Evolutionary conservation across 2,113 vertebrate species (phyloP).

Genomic region (Mus spicilegus): DNA sequence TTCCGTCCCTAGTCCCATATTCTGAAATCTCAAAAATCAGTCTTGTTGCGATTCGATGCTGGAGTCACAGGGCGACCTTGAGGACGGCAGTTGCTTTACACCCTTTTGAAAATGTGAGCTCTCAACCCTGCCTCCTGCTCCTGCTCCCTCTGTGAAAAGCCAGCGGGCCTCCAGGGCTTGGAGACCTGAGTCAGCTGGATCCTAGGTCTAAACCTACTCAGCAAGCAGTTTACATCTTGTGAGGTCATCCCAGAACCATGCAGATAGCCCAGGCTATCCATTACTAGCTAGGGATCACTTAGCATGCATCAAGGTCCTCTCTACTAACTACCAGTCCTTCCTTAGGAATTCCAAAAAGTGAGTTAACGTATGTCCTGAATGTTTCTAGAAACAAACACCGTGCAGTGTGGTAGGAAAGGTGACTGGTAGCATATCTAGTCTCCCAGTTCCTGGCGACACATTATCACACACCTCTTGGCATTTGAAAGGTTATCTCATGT

Average conservation of each 20-base stretch:
- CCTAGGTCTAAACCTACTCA: background rate
- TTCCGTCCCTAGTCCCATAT: background rate
- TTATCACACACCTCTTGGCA: background rate
- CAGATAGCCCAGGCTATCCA: background rate
- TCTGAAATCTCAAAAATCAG: background rate
- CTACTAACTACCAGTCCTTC: background rate
- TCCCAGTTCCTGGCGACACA: background rate
- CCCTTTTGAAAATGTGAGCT: background rate
- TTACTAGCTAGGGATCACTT: background rate
- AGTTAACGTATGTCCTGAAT: background rate
- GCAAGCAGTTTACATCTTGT: background rate
- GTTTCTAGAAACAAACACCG: background rate
- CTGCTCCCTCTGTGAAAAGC: background rate
- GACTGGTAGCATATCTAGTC: background rate
- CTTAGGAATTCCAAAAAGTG: background rate
- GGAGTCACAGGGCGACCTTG: background rate
- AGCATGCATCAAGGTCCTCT: background rate
- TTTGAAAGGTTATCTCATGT: background rate
- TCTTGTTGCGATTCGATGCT: background rate
- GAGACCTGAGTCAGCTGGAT: background rate
- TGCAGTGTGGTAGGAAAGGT: background rate
- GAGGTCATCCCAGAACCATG: too few species aligned
- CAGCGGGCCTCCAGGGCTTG: background rate
- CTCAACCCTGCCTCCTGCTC: background rate
- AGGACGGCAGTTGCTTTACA: background rate